Evolutionary conservation across 2,113 vertebrate genomes (phyloP).

Genomic region (Silurus meridionalis): DNA sequence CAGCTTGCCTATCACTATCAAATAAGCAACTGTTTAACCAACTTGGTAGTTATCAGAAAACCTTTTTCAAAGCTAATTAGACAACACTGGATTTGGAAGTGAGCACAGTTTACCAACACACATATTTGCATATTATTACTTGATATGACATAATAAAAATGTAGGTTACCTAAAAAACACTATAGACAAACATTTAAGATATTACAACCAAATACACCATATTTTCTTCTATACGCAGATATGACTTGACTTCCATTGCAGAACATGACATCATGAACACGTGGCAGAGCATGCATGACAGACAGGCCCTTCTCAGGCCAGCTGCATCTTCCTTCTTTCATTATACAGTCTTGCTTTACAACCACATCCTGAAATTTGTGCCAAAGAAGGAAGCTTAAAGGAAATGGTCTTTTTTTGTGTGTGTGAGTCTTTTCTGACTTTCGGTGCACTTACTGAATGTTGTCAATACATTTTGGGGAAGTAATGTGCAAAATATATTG

Average conservation of each 20-base stretch:
- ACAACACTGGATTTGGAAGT: background rate
- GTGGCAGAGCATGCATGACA: background rate
- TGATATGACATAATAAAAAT: background rate
- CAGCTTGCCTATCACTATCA: background rate
- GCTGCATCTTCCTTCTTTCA: background rate
- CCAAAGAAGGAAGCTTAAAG: background rate
- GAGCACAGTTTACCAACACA: background rate
- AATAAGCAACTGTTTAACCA: background rate
- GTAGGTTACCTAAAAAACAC: background rate
- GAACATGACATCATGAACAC: background rate
- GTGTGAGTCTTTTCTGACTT: background rate
- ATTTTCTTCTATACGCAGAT: background rate
- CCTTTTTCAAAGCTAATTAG: background rate
- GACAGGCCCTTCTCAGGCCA: background rate
- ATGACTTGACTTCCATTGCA: too few species aligned
- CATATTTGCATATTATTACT: background rate
- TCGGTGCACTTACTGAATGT: background rate
- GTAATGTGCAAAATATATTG: background rate
- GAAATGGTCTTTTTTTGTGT: background rate
- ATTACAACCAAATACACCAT: background rate
- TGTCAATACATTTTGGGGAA: background rate
- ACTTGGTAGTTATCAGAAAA: background rate
- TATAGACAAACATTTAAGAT: background rate
- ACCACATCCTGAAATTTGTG: constrained; percentile 24
- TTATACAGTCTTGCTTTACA: background rate